Conservation (phyloP, 1,140 invertebrate species). For the Copidosoma floridanum region DNA sequence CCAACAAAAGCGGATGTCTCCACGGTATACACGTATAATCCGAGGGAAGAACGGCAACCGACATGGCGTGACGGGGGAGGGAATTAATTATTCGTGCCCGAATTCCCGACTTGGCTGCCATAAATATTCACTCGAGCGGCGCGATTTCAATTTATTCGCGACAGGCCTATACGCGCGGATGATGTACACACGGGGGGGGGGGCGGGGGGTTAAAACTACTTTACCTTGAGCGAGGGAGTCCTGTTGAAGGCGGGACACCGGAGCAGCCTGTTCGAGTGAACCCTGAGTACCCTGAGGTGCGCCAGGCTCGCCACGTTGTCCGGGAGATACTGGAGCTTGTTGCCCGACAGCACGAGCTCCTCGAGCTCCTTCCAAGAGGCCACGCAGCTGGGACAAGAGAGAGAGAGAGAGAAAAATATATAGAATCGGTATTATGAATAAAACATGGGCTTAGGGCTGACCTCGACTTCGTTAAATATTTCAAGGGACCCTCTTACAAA, state of each 20-base stretch:
- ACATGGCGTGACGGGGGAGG: background rate
- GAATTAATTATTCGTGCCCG: background rate
- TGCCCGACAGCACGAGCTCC: conserved; percentile 80
- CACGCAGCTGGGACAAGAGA: conserved; percentile 60
- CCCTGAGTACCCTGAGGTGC: conserved; percentile 72
- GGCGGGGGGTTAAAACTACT: too few relatives aligned
- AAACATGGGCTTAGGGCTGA: too few relatives aligned
- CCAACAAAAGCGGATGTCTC: too few relatives aligned
- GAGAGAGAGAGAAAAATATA: conserved; percentile 9
- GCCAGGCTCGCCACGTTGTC: conserved; percentile 71
- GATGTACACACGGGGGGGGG: too few relatives aligned
- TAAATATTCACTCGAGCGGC: conserved; percentile 9
- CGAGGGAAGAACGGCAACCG: background rate
- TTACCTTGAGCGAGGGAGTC: conserved; percentile 68
- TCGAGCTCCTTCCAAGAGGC: conserved; percentile 75
- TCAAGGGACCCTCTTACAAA: too few relatives aligned
- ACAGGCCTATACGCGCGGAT: too few relatives aligned
- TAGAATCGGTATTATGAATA: too few relatives aligned
- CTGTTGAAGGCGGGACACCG: conserved; percentile 74
- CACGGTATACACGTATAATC: too few relatives aligned
- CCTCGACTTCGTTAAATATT: too few relatives aligned
- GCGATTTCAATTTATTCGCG: too few relatives aligned
- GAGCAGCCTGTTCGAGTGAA: conserved; percentile 78
- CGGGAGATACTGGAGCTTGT: conserved; percentile 73
- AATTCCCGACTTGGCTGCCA: background rate